phyloP scores from a whole-genome alignment of 2,113 vertebrate genomes.

The Synchiropus splendidus region DNA sequence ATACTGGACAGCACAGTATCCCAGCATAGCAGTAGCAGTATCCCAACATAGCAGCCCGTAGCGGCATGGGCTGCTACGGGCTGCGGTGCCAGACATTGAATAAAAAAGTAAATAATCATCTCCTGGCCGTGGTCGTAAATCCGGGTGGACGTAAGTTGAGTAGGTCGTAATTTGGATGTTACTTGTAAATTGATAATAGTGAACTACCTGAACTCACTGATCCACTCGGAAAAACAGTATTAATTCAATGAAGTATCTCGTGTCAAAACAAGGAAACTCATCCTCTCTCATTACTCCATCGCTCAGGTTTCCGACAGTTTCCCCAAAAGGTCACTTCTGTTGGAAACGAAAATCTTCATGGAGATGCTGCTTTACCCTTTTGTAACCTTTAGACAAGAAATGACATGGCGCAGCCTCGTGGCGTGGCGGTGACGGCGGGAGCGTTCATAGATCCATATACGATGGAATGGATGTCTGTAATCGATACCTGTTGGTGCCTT shows the following conservation, averaged over 20 bases:
- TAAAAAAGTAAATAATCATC: too few species aligned
- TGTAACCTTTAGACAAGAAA: slow-evolving; percentile 61
- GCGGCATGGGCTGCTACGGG: too few species aligned
- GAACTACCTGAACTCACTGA: too few species aligned
- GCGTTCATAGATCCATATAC: slow-evolving; percentile 55
- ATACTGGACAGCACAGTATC: too few species aligned
- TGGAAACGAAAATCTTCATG: slow-evolving; percentile 58
- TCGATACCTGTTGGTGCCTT: slow-evolving; percentile 49
- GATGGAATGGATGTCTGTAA: slow-evolving; percentile 43
- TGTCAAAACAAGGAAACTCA: slow-evolving; percentile 16
- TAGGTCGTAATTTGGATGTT: too few species aligned
- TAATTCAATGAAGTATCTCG: background rate
- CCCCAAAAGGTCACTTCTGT: slow-evolving; percentile 54
- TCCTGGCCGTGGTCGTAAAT: too few species aligned
- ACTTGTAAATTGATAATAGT: too few species aligned
- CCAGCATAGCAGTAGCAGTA: too few species aligned
- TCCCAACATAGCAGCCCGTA: too few species aligned
- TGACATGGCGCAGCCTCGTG: slow-evolving; percentile 49
- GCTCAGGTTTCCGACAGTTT: slow-evolving; percentile 45
- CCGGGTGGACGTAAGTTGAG: too few species aligned
- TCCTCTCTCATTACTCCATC: slow-evolving; percentile 32
- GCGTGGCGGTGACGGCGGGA: slow-evolving; percentile 13
- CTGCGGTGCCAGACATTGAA: too few species aligned
- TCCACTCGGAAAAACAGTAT: too few species aligned
- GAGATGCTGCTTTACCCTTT: slow-evolving; percentile 53